Percentiles rank a stretch among this genome's conserved stretches.
Evolutionary conservation across 2,888 invertebrate genomes (phyloP).

Genomic region (Apodemia zela): DNA sequence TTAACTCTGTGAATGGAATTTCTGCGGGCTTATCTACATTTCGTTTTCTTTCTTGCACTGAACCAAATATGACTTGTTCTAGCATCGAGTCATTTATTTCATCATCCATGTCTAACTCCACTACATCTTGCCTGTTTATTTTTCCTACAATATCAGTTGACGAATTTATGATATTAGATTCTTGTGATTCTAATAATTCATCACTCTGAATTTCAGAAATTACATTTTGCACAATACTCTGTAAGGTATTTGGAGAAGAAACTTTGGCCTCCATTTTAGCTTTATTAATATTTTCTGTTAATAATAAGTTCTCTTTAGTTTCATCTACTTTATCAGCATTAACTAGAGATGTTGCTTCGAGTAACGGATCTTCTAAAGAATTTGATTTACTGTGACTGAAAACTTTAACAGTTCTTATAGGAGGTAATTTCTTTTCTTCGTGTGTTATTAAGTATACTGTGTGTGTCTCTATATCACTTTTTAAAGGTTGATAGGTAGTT

Average conservation of each 20-base stretch:
- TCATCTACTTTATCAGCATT: slow-evolving; percentile 8
- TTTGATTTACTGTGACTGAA: slow-evolving; percentile 82
- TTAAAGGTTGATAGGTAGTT: slow-evolving; percentile 49
- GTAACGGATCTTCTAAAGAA: slow-evolving; percentile 56
- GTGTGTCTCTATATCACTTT: slow-evolving; percentile 57
- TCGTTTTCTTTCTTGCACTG: slow-evolving; percentile 78
- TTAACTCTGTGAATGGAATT: slow-evolving; percentile 55
- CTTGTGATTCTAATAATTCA: background rate
- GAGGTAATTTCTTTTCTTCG: slow-evolving; percentile 84
- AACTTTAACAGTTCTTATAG: slow-evolving; percentile 77
- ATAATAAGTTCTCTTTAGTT: background rate
- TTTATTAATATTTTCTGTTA: background rate
- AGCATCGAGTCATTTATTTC: slow-evolving; percentile 45
- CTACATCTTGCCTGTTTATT: background rate
- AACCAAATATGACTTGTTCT: slow-evolving; percentile 82
- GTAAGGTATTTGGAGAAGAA: slow-evolving; percentile 17
- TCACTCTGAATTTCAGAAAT: background rate
- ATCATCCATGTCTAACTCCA: slow-evolving; percentile 15
- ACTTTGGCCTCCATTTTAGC: slow-evolving; percentile 5
- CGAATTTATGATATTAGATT: background rate
- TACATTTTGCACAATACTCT: background rate
- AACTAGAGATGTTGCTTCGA: slow-evolving; percentile 33
- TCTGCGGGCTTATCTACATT: slow-evolving; percentile 33
- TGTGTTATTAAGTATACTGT: slow-evolving; percentile 85
- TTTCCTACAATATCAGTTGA: slow-evolving; percentile 12